Evolutionary conservation across 1,140 invertebrate species (phyloP).

Genomic region (Eriocheir sinensis): DNA sequence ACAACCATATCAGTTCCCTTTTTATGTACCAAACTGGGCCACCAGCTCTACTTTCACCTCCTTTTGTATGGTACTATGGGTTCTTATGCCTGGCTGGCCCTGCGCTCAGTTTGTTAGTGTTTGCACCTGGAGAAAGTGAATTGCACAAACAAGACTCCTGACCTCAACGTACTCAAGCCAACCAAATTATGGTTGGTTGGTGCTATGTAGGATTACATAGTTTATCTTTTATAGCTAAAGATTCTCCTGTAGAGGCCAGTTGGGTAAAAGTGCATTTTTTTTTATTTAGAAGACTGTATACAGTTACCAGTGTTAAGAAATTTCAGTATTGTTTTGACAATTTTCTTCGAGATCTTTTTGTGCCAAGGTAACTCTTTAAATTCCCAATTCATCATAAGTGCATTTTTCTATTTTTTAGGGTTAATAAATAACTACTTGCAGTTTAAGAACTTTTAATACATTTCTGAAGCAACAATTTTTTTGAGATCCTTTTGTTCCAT

Average conservation of each 20-base stretch:
- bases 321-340: too few relatives aligned
- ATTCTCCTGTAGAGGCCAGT: background rate
- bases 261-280: background rate
- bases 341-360: too few relatives aligned
- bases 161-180: background rate
- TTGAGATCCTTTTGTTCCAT: background rate
- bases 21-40: slow-evolving; percentile 62
- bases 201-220: background rate
- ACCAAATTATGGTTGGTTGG: background rate
- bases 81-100: slow-evolving; percentile 65
- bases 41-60: slow-evolving; percentile 56
- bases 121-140: background rate
- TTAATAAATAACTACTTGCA: background rate
- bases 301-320: background rate
- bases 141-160: background rate
- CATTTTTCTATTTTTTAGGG: too few relatives aligned
- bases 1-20: slow-evolving; percentile 65
- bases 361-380: too few relatives aligned
- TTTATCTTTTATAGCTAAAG: slow-evolving; percentile 17
- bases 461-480: background rate
- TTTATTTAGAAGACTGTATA: too few relatives aligned
- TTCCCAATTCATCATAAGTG: too few relatives aligned
- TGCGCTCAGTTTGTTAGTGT: slow-evolving; percentile 69
- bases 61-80: slow-evolving; percentile 68
- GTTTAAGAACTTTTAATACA: background rate